These are phyloP conservation scores for Drosophila yakuba DNA, from an alignment of 1,140 invertebrate genomes.

Conservation along the genomic window DNA sequence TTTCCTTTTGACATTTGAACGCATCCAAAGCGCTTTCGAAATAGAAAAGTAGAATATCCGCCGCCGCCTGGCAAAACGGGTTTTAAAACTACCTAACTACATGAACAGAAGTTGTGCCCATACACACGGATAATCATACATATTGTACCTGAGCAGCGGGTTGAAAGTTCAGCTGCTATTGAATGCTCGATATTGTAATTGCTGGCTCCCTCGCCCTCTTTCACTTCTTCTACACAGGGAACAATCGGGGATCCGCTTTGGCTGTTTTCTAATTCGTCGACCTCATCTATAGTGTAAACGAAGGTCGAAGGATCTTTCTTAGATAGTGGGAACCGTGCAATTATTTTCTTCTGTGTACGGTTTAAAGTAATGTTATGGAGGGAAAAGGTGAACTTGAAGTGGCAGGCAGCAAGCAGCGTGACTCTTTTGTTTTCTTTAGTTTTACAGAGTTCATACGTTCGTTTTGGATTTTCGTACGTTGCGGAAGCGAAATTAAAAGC, in stretches of 20 bases:
- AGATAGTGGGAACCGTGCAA: too few species aligned
- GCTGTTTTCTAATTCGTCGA: background rate
- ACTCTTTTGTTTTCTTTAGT: conserved; percentile 15
- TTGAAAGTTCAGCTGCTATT: conserved; percentile 79
- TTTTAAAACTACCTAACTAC: conserved; percentile 38
- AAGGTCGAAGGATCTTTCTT: background rate
- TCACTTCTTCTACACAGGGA: conserved; percentile 9
- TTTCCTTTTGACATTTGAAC: conserved; percentile 78
- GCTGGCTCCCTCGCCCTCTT: conserved; percentile 40
- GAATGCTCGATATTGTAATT: conserved; percentile 78
- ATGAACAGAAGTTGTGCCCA: conserved; percentile 16
- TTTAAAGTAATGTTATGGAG: too few species aligned
- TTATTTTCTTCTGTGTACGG: too few species aligned
- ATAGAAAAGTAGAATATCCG: conserved; percentile 72
- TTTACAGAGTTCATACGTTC: conserved; percentile 59
- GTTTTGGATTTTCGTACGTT: conserved; percentile 60
- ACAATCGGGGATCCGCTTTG: background rate
- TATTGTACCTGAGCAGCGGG: conserved; percentile 31
- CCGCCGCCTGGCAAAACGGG: conserved; percentile 51
- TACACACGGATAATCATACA: conserved; percentile 1
- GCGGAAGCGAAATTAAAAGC: conserved; percentile 78
- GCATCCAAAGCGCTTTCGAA: conserved; percentile 72
- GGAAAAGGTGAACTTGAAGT: conserved; percentile 9
- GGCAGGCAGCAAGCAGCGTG: conserved; percentile 36
- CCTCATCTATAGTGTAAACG: background rate